Evolutionary conservation across 2,888 invertebrate genomes (phyloP).

Genomic region (Aphodius granarius): DNA sequence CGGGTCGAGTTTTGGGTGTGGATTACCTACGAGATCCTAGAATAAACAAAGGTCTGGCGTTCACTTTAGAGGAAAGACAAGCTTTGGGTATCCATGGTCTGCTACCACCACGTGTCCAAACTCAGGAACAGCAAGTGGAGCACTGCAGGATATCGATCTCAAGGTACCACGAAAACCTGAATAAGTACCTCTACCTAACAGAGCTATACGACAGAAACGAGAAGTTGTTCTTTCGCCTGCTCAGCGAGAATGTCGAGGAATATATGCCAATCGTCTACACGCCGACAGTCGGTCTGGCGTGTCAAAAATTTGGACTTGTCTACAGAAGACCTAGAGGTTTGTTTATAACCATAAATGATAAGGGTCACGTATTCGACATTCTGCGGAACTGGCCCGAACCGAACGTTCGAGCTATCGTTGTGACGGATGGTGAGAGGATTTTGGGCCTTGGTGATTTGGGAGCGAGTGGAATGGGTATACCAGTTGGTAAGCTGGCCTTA

Average conservation of each 20-base stretch:
- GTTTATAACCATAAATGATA: slow-evolving; percentile 94
- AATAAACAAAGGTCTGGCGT: slow-evolving; percentile 93
- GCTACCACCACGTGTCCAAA: slow-evolving; percentile 92
- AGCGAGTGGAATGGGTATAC: slow-evolving; percentile 97
- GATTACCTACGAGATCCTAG: slow-evolving; percentile 86
- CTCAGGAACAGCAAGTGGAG: slow-evolving; percentile 89
- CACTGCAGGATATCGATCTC: slow-evolving; percentile 89
- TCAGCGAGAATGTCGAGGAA: slow-evolving; percentile 90
- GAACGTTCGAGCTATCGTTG: slow-evolving; percentile 83
- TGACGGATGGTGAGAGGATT: slow-evolving; percentile 97
- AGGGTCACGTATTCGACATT: slow-evolving; percentile 89
- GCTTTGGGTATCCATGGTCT: slow-evolving; percentile 95
- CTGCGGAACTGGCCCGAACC: slow-evolving; percentile 90
- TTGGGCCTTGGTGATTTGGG: slow-evolving; percentile 96
- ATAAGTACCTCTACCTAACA: slow-evolving; percentile 94
- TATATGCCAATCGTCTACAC: slow-evolving; percentile 98
- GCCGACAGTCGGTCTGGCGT: slow-evolving; percentile 95
- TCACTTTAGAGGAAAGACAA: slow-evolving; percentile 93
- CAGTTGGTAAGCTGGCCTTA: slow-evolving; percentile 93
- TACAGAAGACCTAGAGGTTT: slow-evolving; percentile 93
- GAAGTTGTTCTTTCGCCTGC: slow-evolving; percentile 89
- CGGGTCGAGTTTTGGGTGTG: slow-evolving; percentile 82
- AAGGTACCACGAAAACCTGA: slow-evolving; percentile 88
- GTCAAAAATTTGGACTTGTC: slow-evolving; percentile 95
- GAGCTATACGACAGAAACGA: slow-evolving; percentile 97